Percentiles rank a stretch among this genome's conserved stretches.
phyloP scores from a whole-genome alignment of 92 coral and sea anemone species.

The Chrysogorgia sp. region DNA sequence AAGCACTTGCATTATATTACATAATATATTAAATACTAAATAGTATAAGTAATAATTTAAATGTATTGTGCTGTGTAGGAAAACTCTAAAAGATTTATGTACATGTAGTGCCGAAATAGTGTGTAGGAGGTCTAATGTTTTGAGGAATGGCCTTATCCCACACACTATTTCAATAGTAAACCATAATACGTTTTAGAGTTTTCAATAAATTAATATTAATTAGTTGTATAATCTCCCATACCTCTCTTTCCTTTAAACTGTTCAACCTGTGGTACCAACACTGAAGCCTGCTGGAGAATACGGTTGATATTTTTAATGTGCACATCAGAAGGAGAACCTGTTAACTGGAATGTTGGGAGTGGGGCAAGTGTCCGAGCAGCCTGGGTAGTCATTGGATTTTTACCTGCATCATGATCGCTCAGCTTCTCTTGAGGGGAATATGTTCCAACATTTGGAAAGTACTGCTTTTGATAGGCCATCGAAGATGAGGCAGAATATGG shows the following conservation, averaged over 20 bases:
- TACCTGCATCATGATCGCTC: constrained; percentile 35
- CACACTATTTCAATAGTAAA: no score
- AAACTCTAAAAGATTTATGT: no score
- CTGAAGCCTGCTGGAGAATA: constrained; percentile 79
- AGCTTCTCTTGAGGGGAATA: constrained; percentile 24
- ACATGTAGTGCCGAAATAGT: no score
- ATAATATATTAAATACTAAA: no score
- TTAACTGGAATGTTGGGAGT: constrained; percentile 39
- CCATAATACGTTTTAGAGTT: no score
- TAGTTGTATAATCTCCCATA: constrained; percentile 37
- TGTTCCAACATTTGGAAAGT: constrained; percentile 13
- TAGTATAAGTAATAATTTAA: no score
- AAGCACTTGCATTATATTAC: no score
- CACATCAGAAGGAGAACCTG: constrained; percentile 25
- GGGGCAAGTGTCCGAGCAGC: constrained; percentile 32
- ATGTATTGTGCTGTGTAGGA: no score
- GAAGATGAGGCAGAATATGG: constrained; percentile 21
- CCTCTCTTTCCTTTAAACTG: constrained; percentile 87
- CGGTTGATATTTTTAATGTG: constrained; percentile 75
- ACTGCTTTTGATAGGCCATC: constrained; percentile 11
- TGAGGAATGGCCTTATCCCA: no score
- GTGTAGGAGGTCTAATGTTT: no score
- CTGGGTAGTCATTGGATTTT: constrained; percentile 11
- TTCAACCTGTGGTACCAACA: constrained; percentile 75
- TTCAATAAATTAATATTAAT: no score